Evolutionary conservation across 2,888 invertebrate genomes (phyloP), one percentile per base, ranked within the genome.

Genomic region (Diplazon laetatorius): DNA sequence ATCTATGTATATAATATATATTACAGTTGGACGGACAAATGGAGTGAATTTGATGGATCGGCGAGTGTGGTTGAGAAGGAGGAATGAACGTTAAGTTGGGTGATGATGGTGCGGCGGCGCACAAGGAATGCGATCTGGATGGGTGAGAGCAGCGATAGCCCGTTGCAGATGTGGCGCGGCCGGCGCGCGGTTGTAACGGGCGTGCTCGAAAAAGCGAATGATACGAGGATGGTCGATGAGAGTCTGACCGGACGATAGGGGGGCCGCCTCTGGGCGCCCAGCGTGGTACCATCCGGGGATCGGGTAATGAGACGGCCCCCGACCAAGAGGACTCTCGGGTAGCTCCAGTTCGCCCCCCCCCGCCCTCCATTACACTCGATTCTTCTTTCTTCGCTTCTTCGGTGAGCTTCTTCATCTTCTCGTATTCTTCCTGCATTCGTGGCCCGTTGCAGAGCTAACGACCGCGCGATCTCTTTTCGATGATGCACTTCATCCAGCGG

Each of bases 301-400:
- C 88, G 86, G 88, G 89, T 90, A 90, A 91, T 91, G 90, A 91
- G 90, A 88, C 90, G 90, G 89, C 90, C 90, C 90, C 90, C 90
- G 90, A 90, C 90, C 87, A 91, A 89, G 90, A 88, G 88, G 84
- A 87, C 86, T 87, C 75, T 74, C 50, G 84, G 88, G 88, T 88
- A 87, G 84, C 85, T 83, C 75, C 71, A 71, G 60, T 57, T 68
- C 81, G 82, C 79, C 82, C 84, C n/a, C n/a, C n/a, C n/a, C n/a
- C n/a, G n/a, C n/a, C n/a, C n/a, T n/a, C n/a, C 83, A 82, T 85
- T 86, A 85, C 82, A 83, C 83, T 86, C 83, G 80, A 80, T 42
- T 52, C 30, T 82, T 82, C 42, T 20, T 44, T 48, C 46, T 70
- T 70, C 57, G 37, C n/a, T n/a, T 18, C 48, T 5, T 48, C 20